Percentiles rank a stretch among this genome's conserved stretches.
Evolutionary conservation across 2,797 vertebrate species (phyloP).

Genomic region (Staurois parvus): DNA sequence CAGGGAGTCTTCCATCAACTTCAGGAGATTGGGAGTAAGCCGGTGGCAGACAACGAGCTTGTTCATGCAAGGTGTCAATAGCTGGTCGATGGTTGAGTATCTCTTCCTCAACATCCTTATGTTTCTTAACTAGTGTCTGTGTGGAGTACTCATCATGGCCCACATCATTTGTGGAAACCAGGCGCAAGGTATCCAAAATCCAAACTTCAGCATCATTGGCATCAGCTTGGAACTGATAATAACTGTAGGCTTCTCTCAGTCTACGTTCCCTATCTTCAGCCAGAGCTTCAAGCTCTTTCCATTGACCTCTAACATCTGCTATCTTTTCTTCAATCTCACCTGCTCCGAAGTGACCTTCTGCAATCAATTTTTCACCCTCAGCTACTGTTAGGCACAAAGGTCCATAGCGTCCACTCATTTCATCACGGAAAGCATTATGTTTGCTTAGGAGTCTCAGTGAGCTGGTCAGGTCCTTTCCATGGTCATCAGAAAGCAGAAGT

Average conservation of each 20-base stretch:
- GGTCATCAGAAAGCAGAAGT: slow-evolving; percentile 86
- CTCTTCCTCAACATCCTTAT: slow-evolving; percentile 92
- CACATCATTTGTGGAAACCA: slow-evolving; percentile 88
- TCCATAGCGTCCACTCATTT: slow-evolving; percentile 90
- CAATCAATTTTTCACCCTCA: slow-evolving; percentile 81
- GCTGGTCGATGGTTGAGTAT: slow-evolving; percentile 85
- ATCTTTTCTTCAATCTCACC: slow-evolving; percentile 81
- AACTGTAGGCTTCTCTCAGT: slow-evolving; percentile 84
- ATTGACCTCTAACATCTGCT: slow-evolving; percentile 77
- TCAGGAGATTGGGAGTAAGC: slow-evolving; percentile 73
- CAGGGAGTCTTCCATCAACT: slow-evolving; percentile 83
- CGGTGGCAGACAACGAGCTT: slow-evolving; percentile 78
- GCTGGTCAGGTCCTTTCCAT: slow-evolving; percentile 89
- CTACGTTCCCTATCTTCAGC: slow-evolving; percentile 77
- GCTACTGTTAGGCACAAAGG: slow-evolving; percentile 86
- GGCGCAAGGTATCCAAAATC: slow-evolving; percentile 84
- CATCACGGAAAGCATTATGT: slow-evolving; percentile 89
- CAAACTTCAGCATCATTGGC: slow-evolving; percentile 91
- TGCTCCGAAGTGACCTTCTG: slow-evolving; percentile 85
- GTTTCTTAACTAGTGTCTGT: slow-evolving; percentile 88
- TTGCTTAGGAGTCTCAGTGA: slow-evolving; percentile 89
- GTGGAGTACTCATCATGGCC: slow-evolving; percentile 94
- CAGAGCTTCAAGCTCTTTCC: slow-evolving; percentile 71
- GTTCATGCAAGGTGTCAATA: slow-evolving; percentile 87
- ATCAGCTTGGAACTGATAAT: slow-evolving; percentile 92